Evolutionary conservation across 2,888 invertebrate genomes (phyloP), one percentile per base, ranked within the genome.

Genomic region (Amphipoea lucens): DNA sequence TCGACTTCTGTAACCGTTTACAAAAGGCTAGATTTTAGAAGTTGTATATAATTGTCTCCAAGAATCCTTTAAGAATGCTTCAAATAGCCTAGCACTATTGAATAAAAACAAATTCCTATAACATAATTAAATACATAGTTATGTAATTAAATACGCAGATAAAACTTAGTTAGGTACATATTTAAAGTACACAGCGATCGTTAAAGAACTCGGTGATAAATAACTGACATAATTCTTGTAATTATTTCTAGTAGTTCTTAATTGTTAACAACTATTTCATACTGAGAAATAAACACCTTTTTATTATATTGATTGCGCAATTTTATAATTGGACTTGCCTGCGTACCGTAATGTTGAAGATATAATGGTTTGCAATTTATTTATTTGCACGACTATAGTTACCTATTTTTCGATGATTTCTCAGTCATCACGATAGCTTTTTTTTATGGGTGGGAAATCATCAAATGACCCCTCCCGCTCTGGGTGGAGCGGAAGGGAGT

Each of bases 181-280:
- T 72, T 68, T 42, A 14, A 72, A 66, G 5, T 45, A 60, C n/a
- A 11, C 14, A 5, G 23, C 60, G 36, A 57, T 75, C 69, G n/a
- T 77, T 51, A 77, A 76, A 80, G 65, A 75, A 75, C 74, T 80
- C 36, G 23, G 42, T 57, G 51, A 74, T 83, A 79, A 76, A 76
- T 74, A 69, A 60, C 72, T 74, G 57, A 83, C 62, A 81, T 84
- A 72, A 78, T 70, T 85, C 66, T 77, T 63, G 29, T 70, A 76
- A 78, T 74, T 71, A 81, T 78, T 72, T 80, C 76, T 73, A 45
- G 73, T 54, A 54, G 40, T 67, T 71, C 14, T 40, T 79, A 84
- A 84, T 85, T 81, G 48, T 62, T 84, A 20, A 62, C 62, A 66
- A 51, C 23, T 85, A 85, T 72, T 86, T 82, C 14, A 69, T 70